A percentile compares a stretch with the other conserved stretches of the same genome.
These are phyloP conservation scores for Apolygus lucorum DNA, from an alignment of 1,140 invertebrate species.

Conservation along the genomic window DNA sequence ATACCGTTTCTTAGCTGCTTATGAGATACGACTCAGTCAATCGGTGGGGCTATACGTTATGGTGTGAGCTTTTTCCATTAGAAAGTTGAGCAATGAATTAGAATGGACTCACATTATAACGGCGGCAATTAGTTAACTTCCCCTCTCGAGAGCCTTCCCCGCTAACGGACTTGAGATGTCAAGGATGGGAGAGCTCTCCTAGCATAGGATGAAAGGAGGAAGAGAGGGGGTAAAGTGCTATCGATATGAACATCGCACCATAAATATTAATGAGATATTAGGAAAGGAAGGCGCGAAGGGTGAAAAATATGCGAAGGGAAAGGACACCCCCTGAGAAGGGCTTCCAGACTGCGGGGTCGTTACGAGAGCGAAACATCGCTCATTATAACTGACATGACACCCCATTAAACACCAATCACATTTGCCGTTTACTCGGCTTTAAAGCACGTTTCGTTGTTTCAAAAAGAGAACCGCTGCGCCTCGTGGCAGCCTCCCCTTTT, in stretches of 20 bases:
- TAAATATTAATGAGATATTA: conserved; percentile 3
- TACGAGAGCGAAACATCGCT: conserved; percentile 13
- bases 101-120: not conserved
- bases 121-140: not conserved
- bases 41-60: too few species aligned
- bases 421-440: not conserved
- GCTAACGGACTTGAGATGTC: conserved; percentile 4
- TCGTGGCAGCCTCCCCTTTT: not conserved
- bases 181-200: not conserved
- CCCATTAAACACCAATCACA: conserved; percentile 21
- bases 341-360: not conserved
- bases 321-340: not conserved
- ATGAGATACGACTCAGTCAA: too few species aligned
- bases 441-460: conserved; percentile 12
- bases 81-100: not conserved
- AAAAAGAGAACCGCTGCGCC: too few species aligned
- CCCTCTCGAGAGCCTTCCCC: not conserved
- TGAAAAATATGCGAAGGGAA: not conserved
- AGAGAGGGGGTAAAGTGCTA: not conserved
- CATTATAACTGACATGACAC: conserved; percentile 22
- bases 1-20: too few species aligned
- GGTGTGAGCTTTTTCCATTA: not conserved
- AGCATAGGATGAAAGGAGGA: too few species aligned
- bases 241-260: not conserved
- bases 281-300: not conserved